Evolutionary conservation across 2,888 invertebrate species (phyloP).

Genomic region (Lampropteryx suffumata): DNA sequence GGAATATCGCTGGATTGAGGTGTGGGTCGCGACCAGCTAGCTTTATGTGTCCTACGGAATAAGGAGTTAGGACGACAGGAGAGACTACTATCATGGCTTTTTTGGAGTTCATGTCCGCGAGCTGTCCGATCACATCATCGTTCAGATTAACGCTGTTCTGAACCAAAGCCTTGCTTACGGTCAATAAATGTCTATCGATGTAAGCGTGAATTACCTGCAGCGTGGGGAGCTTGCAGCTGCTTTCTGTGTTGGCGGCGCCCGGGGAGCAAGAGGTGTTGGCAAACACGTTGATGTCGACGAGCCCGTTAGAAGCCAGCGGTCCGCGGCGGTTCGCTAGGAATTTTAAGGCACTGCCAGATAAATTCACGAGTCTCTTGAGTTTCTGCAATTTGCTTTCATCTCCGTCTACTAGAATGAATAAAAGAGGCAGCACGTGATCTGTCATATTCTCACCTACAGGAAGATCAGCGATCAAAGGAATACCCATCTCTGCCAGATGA

Average conservation of each 20-base stretch:
- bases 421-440: slow-evolving; percentile 52
- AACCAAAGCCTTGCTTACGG: slow-evolving; percentile 29
- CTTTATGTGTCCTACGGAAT: slow-evolving; percentile 51
- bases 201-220: slow-evolving; percentile 53
- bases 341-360: slow-evolving; percentile 27
- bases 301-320: slow-evolving; percentile 42
- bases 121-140: slow-evolving; percentile 41
- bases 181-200: slow-evolving; percentile 39
- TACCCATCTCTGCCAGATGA: slow-evolving; percentile 45
- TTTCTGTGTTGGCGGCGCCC: slow-evolving; percentile 36
- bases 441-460: slow-evolving; percentile 58
- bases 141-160: slow-evolving; percentile 35
- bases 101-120: slow-evolving; percentile 40
- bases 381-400: slow-evolving; percentile 13
- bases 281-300: slow-evolving; percentile 53
- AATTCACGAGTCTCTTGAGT: background rate
- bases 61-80: slow-evolving; percentile 49
- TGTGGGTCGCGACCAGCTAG: slow-evolving; percentile 48
- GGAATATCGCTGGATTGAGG: slow-evolving; percentile 46
- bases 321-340: slow-evolving; percentile 29
- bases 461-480: slow-evolving; percentile 46
- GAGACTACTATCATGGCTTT: slow-evolving; percentile 44
- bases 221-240: slow-evolving; percentile 52
- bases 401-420: slow-evolving; percentile 46
- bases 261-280: slow-evolving; percentile 58